Evolutionary conservation across 1,140 invertebrate species (phyloP).

Genomic region (Trichogramma pretiosum): DNA sequence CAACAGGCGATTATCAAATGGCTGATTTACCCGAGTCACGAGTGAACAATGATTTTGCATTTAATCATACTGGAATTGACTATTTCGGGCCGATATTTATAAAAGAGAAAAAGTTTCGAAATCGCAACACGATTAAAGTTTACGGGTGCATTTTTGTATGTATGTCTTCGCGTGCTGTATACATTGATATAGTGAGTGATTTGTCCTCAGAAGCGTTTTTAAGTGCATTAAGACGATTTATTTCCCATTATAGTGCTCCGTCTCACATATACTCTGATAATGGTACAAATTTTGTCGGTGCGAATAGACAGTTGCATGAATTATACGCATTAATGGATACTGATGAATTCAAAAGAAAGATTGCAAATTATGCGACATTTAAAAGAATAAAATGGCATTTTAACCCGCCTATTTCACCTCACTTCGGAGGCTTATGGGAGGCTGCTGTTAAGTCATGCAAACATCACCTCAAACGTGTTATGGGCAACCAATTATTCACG

Average conservation of each 20-base stretch:
- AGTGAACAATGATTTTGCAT: background rate
- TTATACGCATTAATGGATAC: background rate
- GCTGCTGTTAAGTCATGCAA: background rate
- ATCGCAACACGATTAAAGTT: background rate
- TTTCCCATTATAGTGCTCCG: slow-evolving; percentile 11
- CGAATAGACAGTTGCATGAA: slow-evolving; percentile 5
- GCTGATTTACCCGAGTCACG: background rate
- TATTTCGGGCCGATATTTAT: background rate
- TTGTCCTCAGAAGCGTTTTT: slow-evolving; percentile 1
- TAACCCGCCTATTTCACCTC: slow-evolving; percentile 15
- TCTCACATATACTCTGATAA: slow-evolving; percentile 22
- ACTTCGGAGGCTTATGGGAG: slow-evolving; percentile 15
- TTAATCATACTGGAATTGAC: background rate
- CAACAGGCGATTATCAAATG: background rate
- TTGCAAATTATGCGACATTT: background rate
- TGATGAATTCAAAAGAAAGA: background rate
- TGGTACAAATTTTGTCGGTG: slow-evolving; percentile 23
- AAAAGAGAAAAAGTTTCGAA: background rate
- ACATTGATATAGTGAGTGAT: background rate
- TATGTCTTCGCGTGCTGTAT: slow-evolving; percentile 1
- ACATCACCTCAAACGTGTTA: background rate
- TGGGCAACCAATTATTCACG: background rate
- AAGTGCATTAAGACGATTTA: background rate
- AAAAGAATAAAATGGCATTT: slow-evolving; percentile 15
- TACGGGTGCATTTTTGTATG: slow-evolving; percentile 15